These are phyloP conservation scores for Xiphophorus maculatus DNA, from an alignment of 2,113 vertebrate species.

Conservation along the genomic window DNA sequence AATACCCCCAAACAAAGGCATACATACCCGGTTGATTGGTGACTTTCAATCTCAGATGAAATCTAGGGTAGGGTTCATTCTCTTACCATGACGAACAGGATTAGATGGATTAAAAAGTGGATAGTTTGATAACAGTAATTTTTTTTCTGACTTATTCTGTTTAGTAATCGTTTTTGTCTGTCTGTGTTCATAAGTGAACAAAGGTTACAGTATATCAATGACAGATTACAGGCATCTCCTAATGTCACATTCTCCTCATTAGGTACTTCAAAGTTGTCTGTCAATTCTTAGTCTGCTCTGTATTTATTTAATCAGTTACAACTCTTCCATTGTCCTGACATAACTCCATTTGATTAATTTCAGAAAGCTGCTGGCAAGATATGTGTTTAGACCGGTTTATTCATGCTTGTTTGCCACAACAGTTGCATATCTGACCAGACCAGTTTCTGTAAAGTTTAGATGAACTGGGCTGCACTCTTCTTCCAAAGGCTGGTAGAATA, in stretches of 20 bases:
- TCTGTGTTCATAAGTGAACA: background rate
- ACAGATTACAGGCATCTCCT: background rate
- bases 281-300: background rate
- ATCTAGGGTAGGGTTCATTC: background rate
- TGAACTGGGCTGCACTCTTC: constrained; percentile 47
- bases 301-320: constrained; percentile 2
- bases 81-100: background rate
- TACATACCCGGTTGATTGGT: background rate
- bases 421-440: constrained; percentile 61
- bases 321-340: background rate
- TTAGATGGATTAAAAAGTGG: background rate
- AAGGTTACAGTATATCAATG: background rate
- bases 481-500: constrained; percentile 48
- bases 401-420: constrained; percentile 56
- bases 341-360: constrained; percentile 34
- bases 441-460: constrained; percentile 49
- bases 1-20: background rate
- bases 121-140: background rate
- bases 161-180: constrained; percentile 25
- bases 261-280: too few relatives aligned
- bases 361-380: constrained; percentile 40
- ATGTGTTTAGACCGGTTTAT: constrained; percentile 43
- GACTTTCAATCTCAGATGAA: background rate
- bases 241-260: background rate
- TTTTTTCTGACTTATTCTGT: constrained; percentile 24